A percentile compares a stretch with the other conserved stretches of the same genome.
phyloP scores from a whole-genome alignment of 2,113 vertebrate genomes.

The Bubalus kerabau region DNA sequence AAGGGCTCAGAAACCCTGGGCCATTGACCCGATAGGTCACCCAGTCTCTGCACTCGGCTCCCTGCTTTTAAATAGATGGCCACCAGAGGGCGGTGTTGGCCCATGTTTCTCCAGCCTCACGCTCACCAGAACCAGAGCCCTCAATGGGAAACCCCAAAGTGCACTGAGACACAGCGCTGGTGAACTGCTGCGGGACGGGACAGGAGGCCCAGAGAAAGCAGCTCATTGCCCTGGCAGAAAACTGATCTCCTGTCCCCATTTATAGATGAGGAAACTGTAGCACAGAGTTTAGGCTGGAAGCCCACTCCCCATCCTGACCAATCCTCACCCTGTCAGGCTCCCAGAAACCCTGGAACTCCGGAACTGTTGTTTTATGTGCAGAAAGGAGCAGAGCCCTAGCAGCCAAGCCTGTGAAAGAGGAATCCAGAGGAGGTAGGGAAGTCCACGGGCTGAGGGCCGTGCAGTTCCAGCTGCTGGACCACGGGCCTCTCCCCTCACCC shows the following conservation, averaged over 20 bases:
- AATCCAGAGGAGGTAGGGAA: background rate
- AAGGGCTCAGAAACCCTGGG: background rate
- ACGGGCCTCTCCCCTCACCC: background rate
- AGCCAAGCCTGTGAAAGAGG: background rate
- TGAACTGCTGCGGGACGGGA: background rate
- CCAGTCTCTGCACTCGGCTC: fast-evolving
- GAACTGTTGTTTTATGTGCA: background rate
- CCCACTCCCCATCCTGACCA: background rate
- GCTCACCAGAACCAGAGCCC: fast-evolving
- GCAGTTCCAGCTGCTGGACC: background rate
- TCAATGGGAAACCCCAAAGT: background rate
- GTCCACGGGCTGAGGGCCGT: fast-evolving
- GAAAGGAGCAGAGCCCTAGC: background rate
- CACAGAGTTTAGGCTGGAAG: background rate
- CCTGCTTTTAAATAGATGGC: background rate
- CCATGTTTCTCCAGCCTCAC: background rate
- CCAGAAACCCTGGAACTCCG: background rate
- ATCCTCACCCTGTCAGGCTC: background rate
- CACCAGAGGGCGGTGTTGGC: conserved; percentile 40
- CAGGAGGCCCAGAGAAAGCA: background rate
- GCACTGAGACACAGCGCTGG: background rate
- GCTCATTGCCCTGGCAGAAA: background rate
- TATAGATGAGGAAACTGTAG: background rate
- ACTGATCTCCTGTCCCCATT: background rate
- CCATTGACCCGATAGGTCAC: background rate